phyloP scores from a whole-genome alignment of 1,140 invertebrate genomes.

The Drosophila saltans region DNA sequence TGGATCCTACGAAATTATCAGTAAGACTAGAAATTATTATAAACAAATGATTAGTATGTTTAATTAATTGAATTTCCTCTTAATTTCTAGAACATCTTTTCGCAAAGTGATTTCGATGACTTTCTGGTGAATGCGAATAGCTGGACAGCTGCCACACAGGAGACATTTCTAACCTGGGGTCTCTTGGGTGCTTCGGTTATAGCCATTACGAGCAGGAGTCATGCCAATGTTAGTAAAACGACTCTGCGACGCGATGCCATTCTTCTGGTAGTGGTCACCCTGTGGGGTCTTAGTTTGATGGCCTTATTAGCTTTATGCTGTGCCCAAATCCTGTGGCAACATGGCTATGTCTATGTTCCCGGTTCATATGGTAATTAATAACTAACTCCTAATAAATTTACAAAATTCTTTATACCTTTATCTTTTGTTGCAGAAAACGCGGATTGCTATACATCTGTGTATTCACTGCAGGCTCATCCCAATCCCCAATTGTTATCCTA shows the following conservation, averaged over 20 bases:
- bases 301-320: conserved; percentile 92
- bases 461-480: conserved; percentile 80
- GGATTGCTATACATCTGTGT: conserved; percentile 87
- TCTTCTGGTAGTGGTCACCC: conserved; percentile 90
- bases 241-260: conserved; percentile 91
- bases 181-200: conserved; percentile 91
- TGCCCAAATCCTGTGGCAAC: conserved; percentile 88
- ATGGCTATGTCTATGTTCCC: conserved; percentile 89
- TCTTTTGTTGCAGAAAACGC: conserved; percentile 87
- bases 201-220: conserved; percentile 88
- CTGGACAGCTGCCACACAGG: conserved; percentile 94
- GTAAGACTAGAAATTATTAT: conserved; percentile 23
- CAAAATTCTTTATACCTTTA: background rate
- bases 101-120: conserved; percentile 90
- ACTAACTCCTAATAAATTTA: background rate
- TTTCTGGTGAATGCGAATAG: conserved; percentile 93
- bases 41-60: background rate
- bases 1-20: conserved; percentile 68
- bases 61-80: too few relatives aligned
- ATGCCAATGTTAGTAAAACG: conserved; percentile 86
- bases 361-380: conserved; percentile 92
- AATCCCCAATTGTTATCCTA: conserved; percentile 83
- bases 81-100: conserved; percentile 87
- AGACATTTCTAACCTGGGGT: conserved; percentile 95
- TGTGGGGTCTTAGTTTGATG: conserved; percentile 88